Evolutionary conservation across 1,140 invertebrate genomes (phyloP).

Genomic region (Drosophila insularis): DNA sequence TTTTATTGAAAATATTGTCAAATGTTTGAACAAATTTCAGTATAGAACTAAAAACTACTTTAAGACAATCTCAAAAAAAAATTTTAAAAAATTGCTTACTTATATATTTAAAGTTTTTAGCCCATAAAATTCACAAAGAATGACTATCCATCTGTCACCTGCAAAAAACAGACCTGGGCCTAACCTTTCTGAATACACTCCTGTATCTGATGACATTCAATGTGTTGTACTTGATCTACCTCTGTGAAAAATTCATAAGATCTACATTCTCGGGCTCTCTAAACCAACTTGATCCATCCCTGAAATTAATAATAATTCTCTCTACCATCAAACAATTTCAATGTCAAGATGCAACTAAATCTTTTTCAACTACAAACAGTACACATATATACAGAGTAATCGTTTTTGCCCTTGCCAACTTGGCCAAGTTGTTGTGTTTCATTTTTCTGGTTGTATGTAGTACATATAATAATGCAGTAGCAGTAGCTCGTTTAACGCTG

Average conservation of each 20-base stretch:
- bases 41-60: no score
- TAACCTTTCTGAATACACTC: no score
- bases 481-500: constrained; percentile 58
- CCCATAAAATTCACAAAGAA: no score
- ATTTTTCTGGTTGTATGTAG: constrained; percentile 4
- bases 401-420: not conserved
- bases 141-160: no score
- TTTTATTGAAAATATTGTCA: no score
- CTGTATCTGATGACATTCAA: no score
- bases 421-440: constrained; percentile 20
- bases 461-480: not conserved
- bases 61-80: no score
- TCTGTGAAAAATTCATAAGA: constrained; percentile 6
- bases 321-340: constrained; percentile 45
- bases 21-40: no score
- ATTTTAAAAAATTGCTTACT: no score
- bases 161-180: no score
- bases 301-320: constrained; percentile 3
- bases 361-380: constrained; percentile 1
- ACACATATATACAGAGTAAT: not conserved
- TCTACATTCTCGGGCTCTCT: not conserved
- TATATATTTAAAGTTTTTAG: no score
- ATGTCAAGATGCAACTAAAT: constrained; percentile 50
- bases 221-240: no score
- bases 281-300: not conserved